Conservation (phyloP, 2,113 vertebrate genomes). For the Oostethus manadensis region DNA sequence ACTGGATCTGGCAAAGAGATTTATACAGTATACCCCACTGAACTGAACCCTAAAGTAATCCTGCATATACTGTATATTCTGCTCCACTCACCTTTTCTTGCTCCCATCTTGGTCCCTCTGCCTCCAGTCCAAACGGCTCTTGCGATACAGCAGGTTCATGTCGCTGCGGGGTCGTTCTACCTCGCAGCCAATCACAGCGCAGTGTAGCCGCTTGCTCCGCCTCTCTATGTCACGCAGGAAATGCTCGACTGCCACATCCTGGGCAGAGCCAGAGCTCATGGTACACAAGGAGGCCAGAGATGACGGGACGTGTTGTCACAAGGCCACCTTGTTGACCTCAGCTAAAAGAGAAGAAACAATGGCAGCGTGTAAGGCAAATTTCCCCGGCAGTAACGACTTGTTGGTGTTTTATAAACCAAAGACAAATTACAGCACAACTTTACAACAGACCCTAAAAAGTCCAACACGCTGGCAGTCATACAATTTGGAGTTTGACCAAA, state of each 20-base stretch:
- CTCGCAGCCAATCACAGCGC: slow-evolving; percentile 75
- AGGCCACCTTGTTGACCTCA: slow-evolving; percentile 49
- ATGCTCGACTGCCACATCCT: slow-evolving; percentile 81
- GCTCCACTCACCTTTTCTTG: slow-evolving; percentile 72
- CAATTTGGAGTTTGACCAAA: too few relatives aligned
- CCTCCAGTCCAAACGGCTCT: slow-evolving; percentile 79
- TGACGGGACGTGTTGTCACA: slow-evolving; percentile 30
- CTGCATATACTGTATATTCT: slow-evolving; percentile 28
- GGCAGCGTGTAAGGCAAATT: slow-evolving; percentile 9
- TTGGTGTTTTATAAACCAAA: background rate
- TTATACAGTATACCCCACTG: slow-evolving; percentile 31
- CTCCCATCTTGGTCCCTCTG: slow-evolving; percentile 72
- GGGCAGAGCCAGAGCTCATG: slow-evolving; percentile 80
- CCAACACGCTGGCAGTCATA: too few relatives aligned
- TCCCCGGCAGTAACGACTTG: background rate
- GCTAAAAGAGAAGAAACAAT: slow-evolving; percentile 50
- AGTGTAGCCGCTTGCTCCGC: slow-evolving; percentile 77
- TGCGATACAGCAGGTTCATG: slow-evolving; percentile 80
- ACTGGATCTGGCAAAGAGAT: slow-evolving; percentile 38
- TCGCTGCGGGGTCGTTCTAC: slow-evolving; percentile 69
- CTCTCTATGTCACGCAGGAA: slow-evolving; percentile 82
- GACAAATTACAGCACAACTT: background rate
- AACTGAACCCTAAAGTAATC: slow-evolving; percentile 41
- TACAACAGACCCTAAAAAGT: background rate
- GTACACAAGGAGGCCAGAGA: slow-evolving; percentile 67